Evolutionary conservation across 2,888 invertebrate species (phyloP).

Genomic region (Cryptosula pallasiana): DNA sequence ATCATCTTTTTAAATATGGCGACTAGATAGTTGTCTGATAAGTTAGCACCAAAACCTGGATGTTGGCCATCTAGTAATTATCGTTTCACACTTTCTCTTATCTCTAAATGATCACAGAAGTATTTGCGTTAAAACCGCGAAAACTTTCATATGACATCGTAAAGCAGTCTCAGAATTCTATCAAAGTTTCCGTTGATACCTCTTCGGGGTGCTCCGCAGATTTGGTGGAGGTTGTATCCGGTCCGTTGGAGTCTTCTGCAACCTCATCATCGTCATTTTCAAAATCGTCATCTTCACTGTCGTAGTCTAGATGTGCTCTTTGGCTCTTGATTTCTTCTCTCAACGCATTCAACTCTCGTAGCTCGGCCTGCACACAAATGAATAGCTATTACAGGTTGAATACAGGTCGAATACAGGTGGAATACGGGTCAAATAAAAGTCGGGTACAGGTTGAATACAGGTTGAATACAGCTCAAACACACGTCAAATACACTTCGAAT

Average conservation of each 20-base stretch:
- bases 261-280: not conserved
- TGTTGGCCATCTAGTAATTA: too few species aligned
- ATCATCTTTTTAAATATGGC: too few species aligned
- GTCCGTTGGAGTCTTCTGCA: not conserved
- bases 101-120: too few species aligned
- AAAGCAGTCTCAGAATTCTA: not conserved
- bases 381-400: too few species aligned
- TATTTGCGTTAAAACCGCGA: not conserved
- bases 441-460: too few species aligned
- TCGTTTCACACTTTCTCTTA: too few species aligned
- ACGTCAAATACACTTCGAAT: too few species aligned
- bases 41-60: too few species aligned
- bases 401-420: too few species aligned
- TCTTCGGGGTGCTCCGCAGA: not conserved
- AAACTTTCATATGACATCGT: not conserved
- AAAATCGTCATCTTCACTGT: conserved; percentile 1
- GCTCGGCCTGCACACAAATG: conserved; percentile 36
- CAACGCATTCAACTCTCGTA: conserved; percentile 38
- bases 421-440: too few species aligned
- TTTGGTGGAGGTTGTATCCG: not conserved
- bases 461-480: too few species aligned
- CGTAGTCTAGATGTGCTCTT: not conserved
- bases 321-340: conserved; percentile 32
- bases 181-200: not conserved
- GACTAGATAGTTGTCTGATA: too few species aligned